Evolutionary conservation across 2,797 vertebrate genomes (phyloP).

Genomic region (Tarsius wallacei): DNA sequence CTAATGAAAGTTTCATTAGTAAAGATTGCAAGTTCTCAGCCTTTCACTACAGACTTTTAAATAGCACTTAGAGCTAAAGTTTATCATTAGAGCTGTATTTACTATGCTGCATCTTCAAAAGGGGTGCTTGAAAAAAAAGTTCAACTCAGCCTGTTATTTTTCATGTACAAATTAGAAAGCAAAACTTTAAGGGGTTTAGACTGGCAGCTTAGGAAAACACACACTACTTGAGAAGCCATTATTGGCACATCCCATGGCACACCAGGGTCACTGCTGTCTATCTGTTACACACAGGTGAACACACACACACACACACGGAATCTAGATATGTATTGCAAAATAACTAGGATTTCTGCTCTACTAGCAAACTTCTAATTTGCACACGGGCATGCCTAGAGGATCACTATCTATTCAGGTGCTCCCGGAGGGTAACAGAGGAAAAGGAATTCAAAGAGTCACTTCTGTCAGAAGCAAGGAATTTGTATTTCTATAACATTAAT

Average conservation of each 20-base stretch:
- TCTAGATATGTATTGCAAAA: slow-evolving; percentile 47
- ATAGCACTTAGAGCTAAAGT: slow-evolving; percentile 70
- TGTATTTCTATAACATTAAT: slow-evolving; percentile 59
- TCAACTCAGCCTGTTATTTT: slow-evolving; percentile 72
- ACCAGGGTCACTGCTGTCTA: background rate
- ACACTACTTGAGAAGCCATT: slow-evolving; percentile 70
- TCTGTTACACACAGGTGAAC: slow-evolving; percentile 49
- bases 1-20: slow-evolving; percentile 14
- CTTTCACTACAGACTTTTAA: slow-evolving; percentile 78
- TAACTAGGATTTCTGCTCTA: background rate
- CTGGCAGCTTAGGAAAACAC: slow-evolving; percentile 84
- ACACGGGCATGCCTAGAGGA: background rate
- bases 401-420: background rate
- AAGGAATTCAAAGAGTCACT: slow-evolving; percentile 56
- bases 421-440: background rate
- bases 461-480: slow-evolving; percentile 49
- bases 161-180: slow-evolving; percentile 72
- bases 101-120: slow-evolving; percentile 67
- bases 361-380: slow-evolving; percentile 39
- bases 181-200: slow-evolving; percentile 57
- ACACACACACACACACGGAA: background rate
- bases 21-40: slow-evolving; percentile 63
- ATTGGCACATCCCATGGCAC: background rate
- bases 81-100: slow-evolving; percentile 74
- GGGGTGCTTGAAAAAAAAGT: slow-evolving; percentile 63